phyloP scores from a whole-genome alignment of 2,113 vertebrate genomes.

The Aphelocoma coerulescens region DNA sequence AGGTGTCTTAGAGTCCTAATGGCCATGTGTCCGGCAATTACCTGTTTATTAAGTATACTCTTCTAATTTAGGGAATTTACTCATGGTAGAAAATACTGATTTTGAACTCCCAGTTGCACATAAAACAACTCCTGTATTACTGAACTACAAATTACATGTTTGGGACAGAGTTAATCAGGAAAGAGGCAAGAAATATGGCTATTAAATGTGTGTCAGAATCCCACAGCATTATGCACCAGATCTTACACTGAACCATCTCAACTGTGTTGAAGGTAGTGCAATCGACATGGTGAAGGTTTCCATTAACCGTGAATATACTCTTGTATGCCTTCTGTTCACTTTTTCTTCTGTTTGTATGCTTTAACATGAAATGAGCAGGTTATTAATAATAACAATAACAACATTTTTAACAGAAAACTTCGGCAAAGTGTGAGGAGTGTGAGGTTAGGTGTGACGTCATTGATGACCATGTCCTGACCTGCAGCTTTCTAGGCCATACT shows the following conservation, averaged over 20 bases:
- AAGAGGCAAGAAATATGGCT: neutral
- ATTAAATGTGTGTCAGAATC: neutral
- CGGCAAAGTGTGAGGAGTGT: neutral
- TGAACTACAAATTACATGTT: neutral
- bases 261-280: neutral
- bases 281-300: neutral
- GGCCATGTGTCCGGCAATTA: neutral
- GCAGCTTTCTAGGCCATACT: neutral
- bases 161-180: fast-evolving
- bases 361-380: neutral
- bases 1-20: neutral
- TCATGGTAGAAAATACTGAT: neutral
- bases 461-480: neutral
- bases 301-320: neutral
- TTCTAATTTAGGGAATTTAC: neutral
- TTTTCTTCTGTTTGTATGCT: neutral
- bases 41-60: neutral
- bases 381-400: neutral
- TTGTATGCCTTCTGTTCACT: neutral
- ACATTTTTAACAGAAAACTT: neutral
- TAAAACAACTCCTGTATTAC: neutral
- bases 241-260: neutral
- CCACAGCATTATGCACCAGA: neutral
- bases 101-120: neutral
- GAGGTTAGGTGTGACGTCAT: neutral